Evolutionary conservation across 2,113 vertebrate species (phyloP).

Genomic region (Rhizomys pruinosus): DNA sequence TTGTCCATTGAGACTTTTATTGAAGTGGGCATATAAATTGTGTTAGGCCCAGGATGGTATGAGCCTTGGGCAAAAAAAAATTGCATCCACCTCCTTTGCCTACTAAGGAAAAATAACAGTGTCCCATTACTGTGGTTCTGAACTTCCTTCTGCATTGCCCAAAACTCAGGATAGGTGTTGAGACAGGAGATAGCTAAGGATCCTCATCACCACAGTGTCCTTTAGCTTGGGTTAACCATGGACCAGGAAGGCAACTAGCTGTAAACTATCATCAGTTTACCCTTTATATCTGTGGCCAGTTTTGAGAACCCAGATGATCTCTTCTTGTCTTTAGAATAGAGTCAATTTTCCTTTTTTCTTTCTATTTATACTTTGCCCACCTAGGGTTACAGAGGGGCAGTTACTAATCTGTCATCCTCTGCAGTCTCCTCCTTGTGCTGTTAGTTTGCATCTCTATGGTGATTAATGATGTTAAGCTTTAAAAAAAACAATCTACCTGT

Average conservation of each 20-base stretch:
- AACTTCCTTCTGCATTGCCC: neutral
- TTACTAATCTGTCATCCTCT: neutral
- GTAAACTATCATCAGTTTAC: neutral
- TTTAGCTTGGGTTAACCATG: neutral
- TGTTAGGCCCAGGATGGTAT: neutral
- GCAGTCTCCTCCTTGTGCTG: neutral
- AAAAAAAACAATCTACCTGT: neutral
- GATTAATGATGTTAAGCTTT: neutral
- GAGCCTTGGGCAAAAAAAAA: too few relatives aligned
- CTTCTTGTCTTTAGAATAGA: neutral
- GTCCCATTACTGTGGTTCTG: neutral
- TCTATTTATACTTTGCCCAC: neutral
- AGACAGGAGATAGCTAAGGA: neutral
- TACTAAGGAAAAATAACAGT: neutral
- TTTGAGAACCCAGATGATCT: neutral
- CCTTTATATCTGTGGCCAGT: neutral
- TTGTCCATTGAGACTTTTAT: too few relatives aligned
- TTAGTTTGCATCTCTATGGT: neutral
- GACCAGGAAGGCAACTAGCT: neutral
- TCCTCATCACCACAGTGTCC: neutral
- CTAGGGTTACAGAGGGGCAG: neutral
- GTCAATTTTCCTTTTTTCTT: neutral
- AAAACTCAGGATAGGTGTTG: neutral
- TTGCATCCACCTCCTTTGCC: neutral
- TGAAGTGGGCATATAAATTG: neutral